Evolutionary conservation across 2,888 invertebrate species (phyloP), one percentile per base, ranked within the genome.

Genomic region (Melanotus villosus): DNA sequence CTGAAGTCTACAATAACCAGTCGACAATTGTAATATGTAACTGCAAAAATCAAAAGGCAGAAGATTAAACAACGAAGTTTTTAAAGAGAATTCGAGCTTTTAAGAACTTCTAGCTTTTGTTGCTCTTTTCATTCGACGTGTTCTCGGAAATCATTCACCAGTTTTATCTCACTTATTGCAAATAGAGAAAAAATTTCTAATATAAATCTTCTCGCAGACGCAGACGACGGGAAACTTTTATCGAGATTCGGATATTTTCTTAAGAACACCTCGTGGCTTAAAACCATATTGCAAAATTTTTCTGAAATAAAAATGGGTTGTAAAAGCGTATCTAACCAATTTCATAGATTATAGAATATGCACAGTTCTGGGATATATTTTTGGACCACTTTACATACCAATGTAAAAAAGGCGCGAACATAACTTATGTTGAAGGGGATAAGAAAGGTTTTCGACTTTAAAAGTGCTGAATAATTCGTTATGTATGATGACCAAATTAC

Each of bases 51-150:
- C 16, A 9, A 3, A 9, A 16, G 16, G 41, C 9, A 41, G 16
- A 41, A 16, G 41, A 41, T 41, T 41, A 41, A 41, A 41, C 41
- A 18, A 16, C 12, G 3, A n/a, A 12, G 12, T 43, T 43, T 3
- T 19, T 10, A 43, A 43, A 43, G 18, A 43, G 10, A 16, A 23
- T 23, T 21, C 5, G 47, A 23, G n/a, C n/a, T n/a, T n/a, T n/a
- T n/a, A n/a, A n/a, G n/a, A n/a, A n/a, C n/a, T n/a, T n/a, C 23
- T 47, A 47, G 47, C n/a, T 47, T 47, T 47, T 47, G 47, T 47
- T 47, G 47, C 47, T 47, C 45, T 45, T 47, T 47, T 47, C 23
- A 47, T 47, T 47, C 23, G 47, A 23, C 23, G 47, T 23, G 47
- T 47, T 47, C 47, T 12, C 47, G 47, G 47, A 47, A 47, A 47